A percentile compares a stretch with the other conserved stretches of the same genome.
These are phyloP conservation scores for Amphimedon queenslandica DNA, from an alignment of 37 sponge, comb jelly and placozoan species.

Conservation along the genomic window DNA sequence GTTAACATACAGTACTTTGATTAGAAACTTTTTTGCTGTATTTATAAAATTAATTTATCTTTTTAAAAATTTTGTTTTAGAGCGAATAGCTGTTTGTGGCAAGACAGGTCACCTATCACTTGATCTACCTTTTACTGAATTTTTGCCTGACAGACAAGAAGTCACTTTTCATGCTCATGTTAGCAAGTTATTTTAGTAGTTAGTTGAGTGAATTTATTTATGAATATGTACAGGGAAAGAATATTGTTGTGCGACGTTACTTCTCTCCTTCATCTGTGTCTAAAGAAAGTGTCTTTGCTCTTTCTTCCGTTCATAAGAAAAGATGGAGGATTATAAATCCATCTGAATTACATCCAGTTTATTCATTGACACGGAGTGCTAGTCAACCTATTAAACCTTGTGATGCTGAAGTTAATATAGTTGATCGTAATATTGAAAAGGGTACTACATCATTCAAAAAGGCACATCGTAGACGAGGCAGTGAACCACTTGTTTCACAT, in stretches of 20 bases:
- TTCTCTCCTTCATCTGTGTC: slow-evolving; percentile 55
- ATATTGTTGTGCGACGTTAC: slow-evolving; percentile 55
- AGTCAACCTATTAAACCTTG: background rate
- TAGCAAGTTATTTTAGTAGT: too few species aligned
- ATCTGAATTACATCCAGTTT: background rate
- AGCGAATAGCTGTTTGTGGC: slow-evolving; percentile 74
- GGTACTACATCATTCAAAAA: background rate
- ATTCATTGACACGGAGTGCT: background rate
- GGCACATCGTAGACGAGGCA: background rate
- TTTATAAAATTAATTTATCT: too few species aligned
- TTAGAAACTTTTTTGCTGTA: background rate
- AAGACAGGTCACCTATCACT: slow-evolving; percentile 52
- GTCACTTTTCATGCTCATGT: slow-evolving; percentile 62
- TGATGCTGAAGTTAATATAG: background rate
- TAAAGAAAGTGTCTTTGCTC: slow-evolving; percentile 45
- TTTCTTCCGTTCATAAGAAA: slow-evolving; percentile 37
- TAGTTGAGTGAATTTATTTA: too few species aligned
- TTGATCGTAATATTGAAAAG: background rate
- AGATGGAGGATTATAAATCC: slow-evolving; percentile 39
- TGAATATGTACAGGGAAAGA: slow-evolving; percentile 54
- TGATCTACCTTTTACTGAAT: slow-evolving; percentile 65
- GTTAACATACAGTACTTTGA: slow-evolving; percentile 2
- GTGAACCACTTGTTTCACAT: background rate
- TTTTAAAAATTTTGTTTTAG: slow-evolving; percentile 21
- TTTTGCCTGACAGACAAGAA: slow-evolving; percentile 54